Evolutionary conservation across 1,140 invertebrate species (phyloP), one percentile per base, ranked within the genome.

Genomic region (Drosophila malerkotliana): DNA sequence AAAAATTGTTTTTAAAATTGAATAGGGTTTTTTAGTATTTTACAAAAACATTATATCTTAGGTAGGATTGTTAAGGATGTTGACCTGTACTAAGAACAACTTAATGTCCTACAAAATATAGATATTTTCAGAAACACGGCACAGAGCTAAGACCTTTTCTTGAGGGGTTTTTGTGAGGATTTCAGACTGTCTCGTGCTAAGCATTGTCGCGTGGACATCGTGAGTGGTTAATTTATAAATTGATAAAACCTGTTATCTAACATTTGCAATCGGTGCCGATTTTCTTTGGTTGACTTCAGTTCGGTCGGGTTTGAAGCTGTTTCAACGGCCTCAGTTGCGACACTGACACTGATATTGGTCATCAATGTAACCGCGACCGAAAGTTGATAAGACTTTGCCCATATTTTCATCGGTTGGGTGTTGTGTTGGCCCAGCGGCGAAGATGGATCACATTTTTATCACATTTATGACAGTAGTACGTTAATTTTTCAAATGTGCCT

Each of bases 201-300:
- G 59, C 47, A 53, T 64, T 37, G 57, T 68, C 69, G 77, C 77
- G 69, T 79, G 76, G 76, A 69, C 58, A 54, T 80, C 77, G 77
- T 80, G 77, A 79, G 55, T 30, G 32, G 15, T n/a, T 47, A 71
- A 79, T 79, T 79, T 64, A 64, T 18, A 39, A 44, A 49, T 53
- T 69, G 58, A 69, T 58, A 49, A 60, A 69, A 64, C 48, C 58
- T 68, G 63, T 73, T 74, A 79, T 58, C 55, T 61, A 73, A 73
- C 57, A 62, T 41, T 64, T 56, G 32, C 39, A 15, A 12, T 56
- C 28, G 26, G n/a, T 18, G n/a, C 26, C 41, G 51, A 32, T 51
- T 32, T 62, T 45, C 39, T 45, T 26, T 18, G 34, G 53, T 47
- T 28, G 30, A 26, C 59, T 45, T 52, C 53, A 51, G 71, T 74